These are phyloP conservation scores for Tetragonisca angustula DNA, from an alignment of 2,888 invertebrate species.

Conservation along the genomic window DNA sequence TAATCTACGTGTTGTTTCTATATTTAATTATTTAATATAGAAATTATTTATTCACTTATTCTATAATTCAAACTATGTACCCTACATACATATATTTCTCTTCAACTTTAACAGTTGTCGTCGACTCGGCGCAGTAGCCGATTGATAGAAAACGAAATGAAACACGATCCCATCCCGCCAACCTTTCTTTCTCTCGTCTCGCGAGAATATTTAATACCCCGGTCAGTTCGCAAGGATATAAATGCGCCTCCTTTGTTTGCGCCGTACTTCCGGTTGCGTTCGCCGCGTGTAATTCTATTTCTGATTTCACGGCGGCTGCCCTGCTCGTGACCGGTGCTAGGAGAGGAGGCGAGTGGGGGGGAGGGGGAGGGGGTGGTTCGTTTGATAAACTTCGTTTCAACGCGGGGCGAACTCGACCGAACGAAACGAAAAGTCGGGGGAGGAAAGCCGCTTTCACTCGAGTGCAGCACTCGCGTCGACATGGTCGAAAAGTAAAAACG, in stretches of 20 bases:
- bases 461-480: slow-evolving; percentile 1
- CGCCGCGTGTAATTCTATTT: slow-evolving; percentile 42
- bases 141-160: background rate
- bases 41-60: no score
- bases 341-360: no score
- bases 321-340: background rate
- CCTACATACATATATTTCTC: no score
- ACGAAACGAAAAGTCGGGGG: slow-evolving; percentile 19
- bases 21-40: no score
- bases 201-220: background rate
- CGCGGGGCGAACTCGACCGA: background rate
- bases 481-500: slow-evolving; percentile 35
- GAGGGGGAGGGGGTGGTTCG: slow-evolving; percentile 2
- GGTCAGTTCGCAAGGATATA: slow-evolving; percentile 1
- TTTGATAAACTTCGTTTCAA: slow-evolving; percentile 43
- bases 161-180: background rate
- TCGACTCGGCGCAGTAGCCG: no score
- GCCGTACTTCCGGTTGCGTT: slow-evolving; percentile 25
- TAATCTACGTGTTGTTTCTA: no score
- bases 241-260: slow-evolving; percentile 25
- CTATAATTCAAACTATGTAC: no score
- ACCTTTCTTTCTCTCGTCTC: background rate
- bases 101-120: no score
- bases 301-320: slow-evolving; percentile 22
- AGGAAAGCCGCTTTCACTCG: slow-evolving; percentile 38